Base-by-base conservation (phyloP, 1,140 invertebrate species). In the Eupristina koningsbergeri region DNA sequence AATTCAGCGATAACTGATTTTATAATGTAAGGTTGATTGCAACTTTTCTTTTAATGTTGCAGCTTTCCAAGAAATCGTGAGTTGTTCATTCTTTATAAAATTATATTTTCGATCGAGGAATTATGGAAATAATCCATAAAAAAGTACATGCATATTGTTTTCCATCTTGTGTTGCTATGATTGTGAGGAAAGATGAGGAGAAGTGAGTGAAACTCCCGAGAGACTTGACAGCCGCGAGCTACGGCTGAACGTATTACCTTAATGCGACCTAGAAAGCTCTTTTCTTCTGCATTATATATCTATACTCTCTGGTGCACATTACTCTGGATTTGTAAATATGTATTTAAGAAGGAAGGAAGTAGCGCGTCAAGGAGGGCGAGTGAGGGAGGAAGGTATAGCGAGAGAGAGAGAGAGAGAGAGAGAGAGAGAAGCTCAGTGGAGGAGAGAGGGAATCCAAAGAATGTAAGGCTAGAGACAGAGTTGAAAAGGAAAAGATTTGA, bases 191-290 rank as follows among this genome's bases (percentile, higher is more conserved):
- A n/a, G 0, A 26, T 22, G 41, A 13, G 22, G 41, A 22, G 0
- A 41, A 15, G 73, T 13, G 45, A 41, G 36, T 7, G 3, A 13
- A n/a, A 3, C 39, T 75, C 69, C 71, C 61, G 45, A 22, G 77
- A n/a, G 67, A 64, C 79, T 64, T 84, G 41, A 34, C 31, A 39
- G 84, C 85, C 85, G 85, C 82, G 78, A 87, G 84, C 86, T 86
- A 85, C 87, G 87, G 88, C 88, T 88, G 87, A 88, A 90, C 85
- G 89, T 89, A 91, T 91, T 91, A 90, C 88, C 89, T 88, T 91
- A 91, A 92, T 91, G 90, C 88, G 88, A 90, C 90, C 89, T 86
- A 90, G 88, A 91, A 92, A 91, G 87, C 89, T 89, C 89, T 91
- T 91, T 92, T 91, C 89, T 89, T 90, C 89, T 86, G 85, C 61